Conservation (phyloP, 1,140 invertebrate genomes). For the Uloborus diversus region DNA sequence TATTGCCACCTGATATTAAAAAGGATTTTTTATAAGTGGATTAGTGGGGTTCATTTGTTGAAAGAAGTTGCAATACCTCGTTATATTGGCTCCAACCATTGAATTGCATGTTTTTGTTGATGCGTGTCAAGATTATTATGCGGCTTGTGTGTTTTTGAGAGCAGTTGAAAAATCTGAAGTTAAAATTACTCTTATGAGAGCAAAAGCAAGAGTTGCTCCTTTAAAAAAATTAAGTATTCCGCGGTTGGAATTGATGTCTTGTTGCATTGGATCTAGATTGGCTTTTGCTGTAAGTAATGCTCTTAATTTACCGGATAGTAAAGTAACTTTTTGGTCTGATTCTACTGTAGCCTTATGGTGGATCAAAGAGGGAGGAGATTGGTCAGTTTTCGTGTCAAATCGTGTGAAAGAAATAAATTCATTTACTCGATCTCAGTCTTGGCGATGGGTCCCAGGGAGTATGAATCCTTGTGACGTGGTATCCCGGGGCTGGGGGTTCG, state of each 20-base stretch:
- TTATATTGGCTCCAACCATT: neutral
- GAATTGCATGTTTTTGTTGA: neutral
- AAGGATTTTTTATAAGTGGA: neutral
- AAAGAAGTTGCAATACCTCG: neutral
- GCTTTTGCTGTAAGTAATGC: neutral
- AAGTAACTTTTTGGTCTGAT: no score
- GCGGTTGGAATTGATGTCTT: slow-evolving; percentile 6
- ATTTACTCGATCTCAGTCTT: neutral
- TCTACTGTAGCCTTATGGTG: no score
- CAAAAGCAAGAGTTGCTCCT: no score
- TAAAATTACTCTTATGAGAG: neutral
- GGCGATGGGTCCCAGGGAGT: slow-evolving; percentile 11
- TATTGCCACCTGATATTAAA: neutral
- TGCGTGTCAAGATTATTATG: neutral
- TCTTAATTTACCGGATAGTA: no score
- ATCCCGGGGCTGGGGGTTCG: slow-evolving; percentile 3
- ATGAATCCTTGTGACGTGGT: slow-evolving; percentile 25
- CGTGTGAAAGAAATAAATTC: neutral
- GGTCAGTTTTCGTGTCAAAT: slow-evolving; percentile 12
- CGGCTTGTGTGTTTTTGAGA: neutral
- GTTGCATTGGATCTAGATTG: neutral
- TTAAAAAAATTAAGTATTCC: neutral
- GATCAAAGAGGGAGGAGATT: no score
- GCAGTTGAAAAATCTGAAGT: no score
- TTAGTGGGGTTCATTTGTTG: neutral